Conservation (phyloP, 2,113 vertebrate species). For the Dolichotis patagonum region DNA sequence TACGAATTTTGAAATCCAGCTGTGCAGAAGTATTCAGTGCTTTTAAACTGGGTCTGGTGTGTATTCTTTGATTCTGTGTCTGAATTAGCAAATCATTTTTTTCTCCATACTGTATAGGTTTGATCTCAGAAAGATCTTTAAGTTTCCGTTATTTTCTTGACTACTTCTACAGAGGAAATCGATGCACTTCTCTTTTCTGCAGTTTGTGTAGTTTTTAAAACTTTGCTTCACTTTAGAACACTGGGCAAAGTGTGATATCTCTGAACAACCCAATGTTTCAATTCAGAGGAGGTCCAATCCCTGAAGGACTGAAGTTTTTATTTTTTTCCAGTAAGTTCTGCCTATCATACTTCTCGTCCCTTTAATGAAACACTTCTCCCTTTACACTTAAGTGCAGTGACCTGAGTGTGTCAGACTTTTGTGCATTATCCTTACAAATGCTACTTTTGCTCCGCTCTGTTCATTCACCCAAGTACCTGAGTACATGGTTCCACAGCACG, state of each 20-base stretch:
- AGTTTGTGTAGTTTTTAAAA: not conserved
- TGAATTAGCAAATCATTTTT: not conserved
- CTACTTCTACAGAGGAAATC: not conserved
- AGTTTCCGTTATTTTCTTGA: not conserved
- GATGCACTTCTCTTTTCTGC: not conserved
- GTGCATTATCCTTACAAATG: too few species aligned
- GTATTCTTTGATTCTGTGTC: not conserved
- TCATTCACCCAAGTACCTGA: not conserved
- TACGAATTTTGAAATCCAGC: not conserved
- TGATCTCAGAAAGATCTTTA: not conserved
- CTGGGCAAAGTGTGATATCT: not conserved
- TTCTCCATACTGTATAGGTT: not conserved
- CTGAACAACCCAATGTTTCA: not conserved
- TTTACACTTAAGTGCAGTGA: not conserved
- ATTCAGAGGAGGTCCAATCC: not conserved
- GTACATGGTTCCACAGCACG: too few species aligned
- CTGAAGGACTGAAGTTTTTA: not conserved
- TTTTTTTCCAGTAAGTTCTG: not conserved
- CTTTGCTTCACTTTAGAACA: not conserved
- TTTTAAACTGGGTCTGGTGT: not conserved
- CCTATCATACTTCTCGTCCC: not conserved
- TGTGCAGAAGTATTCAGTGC: not conserved
- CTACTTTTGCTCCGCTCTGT: too few species aligned
- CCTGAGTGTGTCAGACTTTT: not conserved
- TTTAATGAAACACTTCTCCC: not conserved